Base-by-base conservation (phyloP, 1,140 invertebrate species). In the Drosophila miranda region DNA sequence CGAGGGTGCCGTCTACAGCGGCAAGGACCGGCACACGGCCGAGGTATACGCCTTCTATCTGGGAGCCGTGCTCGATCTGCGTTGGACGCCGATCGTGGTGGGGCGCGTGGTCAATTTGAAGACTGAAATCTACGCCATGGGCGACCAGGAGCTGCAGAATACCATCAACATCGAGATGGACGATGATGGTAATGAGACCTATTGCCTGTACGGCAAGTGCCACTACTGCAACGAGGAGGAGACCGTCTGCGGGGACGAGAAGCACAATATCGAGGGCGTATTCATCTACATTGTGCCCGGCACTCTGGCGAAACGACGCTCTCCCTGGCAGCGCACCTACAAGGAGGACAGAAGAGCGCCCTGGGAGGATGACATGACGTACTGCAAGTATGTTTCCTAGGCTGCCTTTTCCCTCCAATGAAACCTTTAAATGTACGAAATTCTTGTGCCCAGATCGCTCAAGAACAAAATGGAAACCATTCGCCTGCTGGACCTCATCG, bases 31-130 rank as follows among this genome's bases (percentile, higher is more conserved):
- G 9, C 97, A 98, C 87, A 96, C 96, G 91, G 97, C 96, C n/a
- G 98, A 99, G 93, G 95, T 98, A n/a, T 95, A 96, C 76, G 96
- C 96, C n/a, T 98, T 98, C 92, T 97, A 98, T 92, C 92, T 98
- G 62, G 95, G 95, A 49, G 94, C 95, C 54, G 91, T 98, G 19
- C 91, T 99, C 14, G 94, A 95, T 55, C 93, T 97, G 54, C 93
- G 95, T 75, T 93, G 95, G 92, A 95, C 95, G 28, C 96, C 97
- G 1, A 92, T 98, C 44, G 94, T 94, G 30, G 94, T 95, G 26
- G 96, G 96, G 48, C 92, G 97, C 77, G 94, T 92, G 87, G 92
- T 99, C 9, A 94, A 97, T 91, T 87, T 98, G 3, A 92, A 93
- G 46, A 68, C 19, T 4, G 96, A 98, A 83, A 93, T 98, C 48